phyloP scores from a whole-genome alignment of 2,888 invertebrate species.

The Alsophila aescularia region DNA sequence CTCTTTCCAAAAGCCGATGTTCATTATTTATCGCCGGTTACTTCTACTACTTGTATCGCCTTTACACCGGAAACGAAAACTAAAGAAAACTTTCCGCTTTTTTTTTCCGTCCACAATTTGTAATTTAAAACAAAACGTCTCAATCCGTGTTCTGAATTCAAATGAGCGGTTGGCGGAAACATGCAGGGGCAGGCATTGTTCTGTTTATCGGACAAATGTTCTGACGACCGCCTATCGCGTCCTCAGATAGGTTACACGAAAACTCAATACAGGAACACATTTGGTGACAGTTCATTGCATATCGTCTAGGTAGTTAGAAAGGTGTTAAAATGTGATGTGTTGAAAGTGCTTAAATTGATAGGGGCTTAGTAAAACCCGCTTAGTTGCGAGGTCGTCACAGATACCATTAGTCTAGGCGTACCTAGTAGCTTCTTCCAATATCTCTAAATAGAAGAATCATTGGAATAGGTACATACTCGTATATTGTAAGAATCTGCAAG shows the following conservation, averaged over 20 bases:
- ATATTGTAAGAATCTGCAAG: too few relatives aligned
- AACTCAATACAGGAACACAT: constrained; percentile 40
- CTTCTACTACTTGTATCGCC: background rate
- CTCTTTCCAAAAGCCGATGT: too few relatives aligned
- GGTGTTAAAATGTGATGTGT: constrained; percentile 6
- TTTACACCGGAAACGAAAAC: background rate
- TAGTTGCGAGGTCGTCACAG: background rate
- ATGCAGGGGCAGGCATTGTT: constrained; percentile 51
- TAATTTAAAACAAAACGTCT: constrained; percentile 53
- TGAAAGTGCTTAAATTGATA: background rate
- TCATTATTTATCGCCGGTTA: too few relatives aligned
- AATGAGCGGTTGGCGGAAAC: constrained; percentile 59
- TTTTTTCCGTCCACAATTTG: constrained; percentile 31
- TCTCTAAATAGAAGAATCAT: too few relatives aligned
- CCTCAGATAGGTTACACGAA: constrained; percentile 37
- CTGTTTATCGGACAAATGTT: constrained; percentile 58
- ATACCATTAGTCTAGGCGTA: too few relatives aligned
- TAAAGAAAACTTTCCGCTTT: constrained; percentile 24
- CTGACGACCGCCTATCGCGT: constrained; percentile 55
- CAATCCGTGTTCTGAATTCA: constrained; percentile 65
- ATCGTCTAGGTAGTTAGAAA: constrained; percentile 14
- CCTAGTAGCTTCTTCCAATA: too few relatives aligned
- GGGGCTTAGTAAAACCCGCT: background rate
- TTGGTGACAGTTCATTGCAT: constrained; percentile 39
- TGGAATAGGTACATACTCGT: too few relatives aligned